Evolutionary conservation across 2,888 invertebrate species (phyloP).

Genomic region (Rhamnusium bicolor): DNA sequence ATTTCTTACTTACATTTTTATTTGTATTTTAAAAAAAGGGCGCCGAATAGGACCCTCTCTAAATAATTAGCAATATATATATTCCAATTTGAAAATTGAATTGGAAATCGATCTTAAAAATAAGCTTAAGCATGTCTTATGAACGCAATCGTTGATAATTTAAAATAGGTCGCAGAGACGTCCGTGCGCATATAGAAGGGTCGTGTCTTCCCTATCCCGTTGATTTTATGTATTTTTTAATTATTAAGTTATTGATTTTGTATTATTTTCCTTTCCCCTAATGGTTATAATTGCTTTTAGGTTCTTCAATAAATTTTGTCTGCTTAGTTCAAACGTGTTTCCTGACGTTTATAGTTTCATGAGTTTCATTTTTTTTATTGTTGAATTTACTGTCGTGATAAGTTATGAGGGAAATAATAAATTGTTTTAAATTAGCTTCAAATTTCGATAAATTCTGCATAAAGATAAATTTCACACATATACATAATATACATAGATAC

Average conservation of each 20-base stretch:
- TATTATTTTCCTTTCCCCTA: slow-evolving; percentile 62
- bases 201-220: slow-evolving; percentile 55
- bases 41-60: slow-evolving; percentile 26
- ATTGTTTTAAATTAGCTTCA: too few relatives aligned
- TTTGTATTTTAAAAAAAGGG: neutral
- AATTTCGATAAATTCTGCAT: too few relatives aligned
- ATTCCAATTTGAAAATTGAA: slow-evolving; percentile 47
- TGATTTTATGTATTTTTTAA: slow-evolving; percentile 67
- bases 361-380: neutral
- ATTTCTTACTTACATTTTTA: neutral
- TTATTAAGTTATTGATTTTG: slow-evolving; percentile 66
- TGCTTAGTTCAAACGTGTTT: slow-evolving; percentile 34
- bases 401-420: too few relatives aligned
- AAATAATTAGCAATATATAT: slow-evolving; percentile 45
- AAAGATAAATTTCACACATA: too few relatives aligned
- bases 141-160: slow-evolving; percentile 58
- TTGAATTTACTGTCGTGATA: too few relatives aligned
- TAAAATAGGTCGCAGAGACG: slow-evolving; percentile 53
- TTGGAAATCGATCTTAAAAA: slow-evolving; percentile 45
- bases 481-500: too few relatives aligned
- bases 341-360: neutral
- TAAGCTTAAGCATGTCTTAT: slow-evolving; percentile 49
- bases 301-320: slow-evolving; percentile 55
- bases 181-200: slow-evolving; percentile 49
- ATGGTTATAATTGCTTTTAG: slow-evolving; percentile 63